A percentile compares a stretch with the other conserved stretches of the same genome.
phyloP scores from a whole-genome alignment of 2,113 vertebrate species.

The Dicaeum eximium region DNA sequence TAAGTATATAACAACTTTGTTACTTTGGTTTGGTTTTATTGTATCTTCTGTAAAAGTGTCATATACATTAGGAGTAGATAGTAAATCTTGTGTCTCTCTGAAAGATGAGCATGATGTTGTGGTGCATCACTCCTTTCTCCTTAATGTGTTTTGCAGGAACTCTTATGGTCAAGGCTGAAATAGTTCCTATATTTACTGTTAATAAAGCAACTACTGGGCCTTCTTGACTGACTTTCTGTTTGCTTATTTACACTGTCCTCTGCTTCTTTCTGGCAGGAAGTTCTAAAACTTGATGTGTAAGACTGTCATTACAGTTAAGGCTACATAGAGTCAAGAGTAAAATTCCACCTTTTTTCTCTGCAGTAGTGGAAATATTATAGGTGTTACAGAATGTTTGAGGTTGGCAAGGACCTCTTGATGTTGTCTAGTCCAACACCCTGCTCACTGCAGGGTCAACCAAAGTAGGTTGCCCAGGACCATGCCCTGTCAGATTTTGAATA shows the following conservation, averaged over 20 bases:
- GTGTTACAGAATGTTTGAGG: background rate
- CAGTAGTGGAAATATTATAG: background rate
- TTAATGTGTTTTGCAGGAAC: background rate
- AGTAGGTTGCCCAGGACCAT: background rate
- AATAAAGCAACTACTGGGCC: background rate
- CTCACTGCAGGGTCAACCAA: background rate
- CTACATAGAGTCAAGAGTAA: background rate
- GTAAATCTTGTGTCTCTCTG: background rate
- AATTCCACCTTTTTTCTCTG: background rate
- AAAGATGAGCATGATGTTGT: background rate
- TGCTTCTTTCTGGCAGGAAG: background rate
- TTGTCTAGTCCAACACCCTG: background rate
- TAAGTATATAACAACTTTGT: background rate
- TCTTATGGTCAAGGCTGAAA: background rate
- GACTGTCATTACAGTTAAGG: background rate
- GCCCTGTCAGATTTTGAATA: background rate
- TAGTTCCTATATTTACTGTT: background rate
- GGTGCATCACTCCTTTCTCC: background rate
- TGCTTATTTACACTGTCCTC: background rate
- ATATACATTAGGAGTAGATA: background rate
- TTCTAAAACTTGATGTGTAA: background rate
- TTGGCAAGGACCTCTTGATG: background rate
- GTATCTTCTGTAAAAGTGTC: background rate
- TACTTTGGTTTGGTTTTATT: background rate
- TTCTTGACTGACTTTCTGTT: background rate